Evolutionary conservation across 2,113 vertebrate genomes (phyloP).

Genomic region (Pogona vitticeps): DNA sequence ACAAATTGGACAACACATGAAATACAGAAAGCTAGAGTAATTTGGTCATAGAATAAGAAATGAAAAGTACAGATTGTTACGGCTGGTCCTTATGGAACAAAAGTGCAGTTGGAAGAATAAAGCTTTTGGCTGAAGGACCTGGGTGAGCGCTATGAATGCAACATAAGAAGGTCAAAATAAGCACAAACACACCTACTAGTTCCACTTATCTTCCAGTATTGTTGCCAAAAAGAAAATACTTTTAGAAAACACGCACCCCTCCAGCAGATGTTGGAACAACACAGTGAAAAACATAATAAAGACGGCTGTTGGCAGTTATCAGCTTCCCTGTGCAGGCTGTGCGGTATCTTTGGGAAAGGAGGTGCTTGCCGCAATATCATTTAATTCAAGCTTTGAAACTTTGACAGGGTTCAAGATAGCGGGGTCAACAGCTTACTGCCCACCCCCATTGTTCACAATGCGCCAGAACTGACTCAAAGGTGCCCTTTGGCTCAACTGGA

Average conservation of each 20-base stretch:
- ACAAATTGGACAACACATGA: too few species aligned
- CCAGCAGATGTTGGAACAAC: constrained; percentile 5
- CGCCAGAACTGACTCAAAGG: constrained; percentile 14
- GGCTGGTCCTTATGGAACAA: too few species aligned
- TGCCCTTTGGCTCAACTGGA: constrained; percentile 21
- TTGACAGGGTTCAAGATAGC: constrained; percentile 27
- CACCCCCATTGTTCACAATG: constrained; percentile 18
- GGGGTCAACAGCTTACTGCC: constrained; percentile 36
- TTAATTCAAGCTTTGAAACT: constrained; percentile 25
- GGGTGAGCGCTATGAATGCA: background rate
- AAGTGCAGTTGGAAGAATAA: too few species aligned
- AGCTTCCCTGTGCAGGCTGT: constrained; percentile 27
- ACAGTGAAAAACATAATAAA: constrained; percentile 1
- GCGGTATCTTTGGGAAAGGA: constrained; percentile 28
- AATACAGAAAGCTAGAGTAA: too few species aligned
- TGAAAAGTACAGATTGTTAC: too few species aligned
- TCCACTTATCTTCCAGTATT: constrained; percentile 1
- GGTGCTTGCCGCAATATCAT: constrained; percentile 1
- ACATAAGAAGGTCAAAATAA: background rate
- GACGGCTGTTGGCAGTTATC: constrained; percentile 8
- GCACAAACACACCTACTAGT: background rate
- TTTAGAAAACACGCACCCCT: constrained; percentile 39
- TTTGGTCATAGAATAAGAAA: too few species aligned
- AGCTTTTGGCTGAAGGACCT: too few species aligned
- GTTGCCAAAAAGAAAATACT: constrained; percentile 47